phyloP scores from a whole-genome alignment of 2,888 invertebrate species.

The Acrobasis suavella region DNA sequence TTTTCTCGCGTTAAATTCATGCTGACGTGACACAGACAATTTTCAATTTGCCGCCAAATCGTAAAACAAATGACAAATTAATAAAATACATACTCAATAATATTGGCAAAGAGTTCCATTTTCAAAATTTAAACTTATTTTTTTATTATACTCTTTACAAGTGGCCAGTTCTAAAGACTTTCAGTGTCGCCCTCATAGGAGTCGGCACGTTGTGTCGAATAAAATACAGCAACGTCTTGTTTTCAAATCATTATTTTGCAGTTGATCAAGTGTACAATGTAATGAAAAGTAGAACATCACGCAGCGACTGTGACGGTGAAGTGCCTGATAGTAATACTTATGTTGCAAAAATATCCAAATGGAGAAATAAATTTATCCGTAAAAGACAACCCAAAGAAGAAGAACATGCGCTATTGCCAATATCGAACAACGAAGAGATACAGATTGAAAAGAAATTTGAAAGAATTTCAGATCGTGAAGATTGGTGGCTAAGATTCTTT shows the following conservation, averaged over 20 bases:
- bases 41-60: no score
- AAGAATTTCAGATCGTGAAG: constrained; percentile 36
- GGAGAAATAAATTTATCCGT: constrained; percentile 45
- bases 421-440: constrained; percentile 33
- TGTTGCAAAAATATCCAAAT: constrained; percentile 40
- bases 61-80: no score
- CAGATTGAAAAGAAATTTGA: constrained; percentile 33
- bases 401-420: constrained; percentile 56
- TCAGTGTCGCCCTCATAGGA: no score
- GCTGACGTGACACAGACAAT: no score
- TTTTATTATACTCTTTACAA: no score
- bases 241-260: background rate
- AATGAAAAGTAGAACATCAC: background rate
- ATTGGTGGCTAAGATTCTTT: constrained; percentile 67
- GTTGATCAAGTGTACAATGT: background rate
- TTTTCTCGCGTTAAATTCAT: no score
- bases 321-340: constrained; percentile 19
- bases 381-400: constrained; percentile 50
- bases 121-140: no score
- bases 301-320: background rate
- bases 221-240: no score
- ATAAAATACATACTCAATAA: no score
- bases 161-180: no score
- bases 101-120: no score
- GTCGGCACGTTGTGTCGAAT: no score